Percentiles rank a stretch among this genome's conserved stretches.
Conservation (phyloP, 2,113 vertebrate genomes). For the Jacana jacana region DNA sequence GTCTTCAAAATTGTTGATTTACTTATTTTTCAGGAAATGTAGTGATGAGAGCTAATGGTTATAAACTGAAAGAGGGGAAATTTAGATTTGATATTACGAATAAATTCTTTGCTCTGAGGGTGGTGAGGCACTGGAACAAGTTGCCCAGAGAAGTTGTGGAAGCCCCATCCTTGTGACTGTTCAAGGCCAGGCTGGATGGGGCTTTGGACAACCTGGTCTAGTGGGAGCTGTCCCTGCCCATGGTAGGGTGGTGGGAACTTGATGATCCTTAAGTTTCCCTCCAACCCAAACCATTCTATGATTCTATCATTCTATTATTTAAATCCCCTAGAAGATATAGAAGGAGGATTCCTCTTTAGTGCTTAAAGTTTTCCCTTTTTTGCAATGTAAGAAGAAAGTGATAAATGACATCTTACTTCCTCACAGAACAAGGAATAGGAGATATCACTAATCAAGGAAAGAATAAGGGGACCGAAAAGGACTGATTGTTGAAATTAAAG, state of each 20-base stretch:
- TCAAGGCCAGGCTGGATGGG: not conserved
- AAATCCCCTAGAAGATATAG: not conserved
- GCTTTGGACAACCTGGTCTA: not conserved
- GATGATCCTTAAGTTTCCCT: not conserved
- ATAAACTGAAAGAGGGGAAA: not conserved
- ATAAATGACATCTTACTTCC: not conserved
- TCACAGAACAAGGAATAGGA: not conserved
- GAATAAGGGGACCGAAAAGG: not conserved
- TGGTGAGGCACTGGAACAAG: not conserved
- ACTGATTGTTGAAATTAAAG: not conserved
- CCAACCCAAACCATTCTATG: not conserved
- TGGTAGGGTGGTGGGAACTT: not conserved
- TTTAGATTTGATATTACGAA: not conserved
- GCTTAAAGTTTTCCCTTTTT: not conserved
- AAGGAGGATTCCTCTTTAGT: not conserved
- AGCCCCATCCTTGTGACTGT: not conserved
- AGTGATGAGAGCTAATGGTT: not conserved
- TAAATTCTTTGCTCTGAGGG: not conserved
- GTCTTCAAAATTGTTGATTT: not conserved
- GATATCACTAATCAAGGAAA: not conserved
- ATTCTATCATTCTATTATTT: not conserved
- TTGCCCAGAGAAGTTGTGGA: not conserved
- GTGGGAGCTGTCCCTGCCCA: not conserved
- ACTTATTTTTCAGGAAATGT: not conserved
- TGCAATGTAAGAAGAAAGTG: not conserved